Base-by-base conservation (phyloP, 1,140 invertebrate genomes). In the Drosophila insularis region DNA sequence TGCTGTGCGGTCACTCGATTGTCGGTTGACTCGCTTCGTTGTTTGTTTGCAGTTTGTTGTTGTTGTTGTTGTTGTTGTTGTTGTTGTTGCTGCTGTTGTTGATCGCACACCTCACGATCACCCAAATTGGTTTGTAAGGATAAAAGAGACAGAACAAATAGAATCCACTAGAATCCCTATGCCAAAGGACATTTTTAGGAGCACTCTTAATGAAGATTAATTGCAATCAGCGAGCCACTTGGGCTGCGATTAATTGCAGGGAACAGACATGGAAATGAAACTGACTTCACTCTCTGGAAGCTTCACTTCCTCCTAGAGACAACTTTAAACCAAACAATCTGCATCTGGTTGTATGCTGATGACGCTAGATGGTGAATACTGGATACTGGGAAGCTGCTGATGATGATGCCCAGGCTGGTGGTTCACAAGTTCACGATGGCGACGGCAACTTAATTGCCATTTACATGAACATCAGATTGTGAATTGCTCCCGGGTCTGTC, bases 151-250 rank as follows among this genome's bases (percentile, higher is more conserved):
- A 54, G 39, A 66, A 53, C 21, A 55, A 59, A 13, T 35, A 32
- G 50, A 32, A 54, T 17, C 55, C 10, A 40, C 8, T 35, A 46
- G 56, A 56, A 74, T 65, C 74, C 73, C 73, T 71, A 59, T 77
- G 74, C 60, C 74, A 77, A 75, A 75, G 64, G 72, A 17, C 70
- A 77, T 66, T 65, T 77, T 46, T 58, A 61, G 77, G 55, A 68
- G 53, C 50, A 60, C 63, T 65, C 87, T 87, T 90, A 90, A 90
- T 90, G 86, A 90, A 90, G 86, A 90, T 90, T 90, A 90, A 90
- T 90, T 90, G 86, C 86, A 90, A 90, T 90, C 87, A 90, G 87
- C 77, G 81, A 78, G 87, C 86, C 87, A 82, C 78, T 90, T 90
- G 86, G 86, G 82, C 69, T 58, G 79, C 87, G 81, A 90, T 90